Evolutionary conservation across 2,797 vertebrate genomes (phyloP).

Genomic region (Poeciliopsis infans): DNA sequence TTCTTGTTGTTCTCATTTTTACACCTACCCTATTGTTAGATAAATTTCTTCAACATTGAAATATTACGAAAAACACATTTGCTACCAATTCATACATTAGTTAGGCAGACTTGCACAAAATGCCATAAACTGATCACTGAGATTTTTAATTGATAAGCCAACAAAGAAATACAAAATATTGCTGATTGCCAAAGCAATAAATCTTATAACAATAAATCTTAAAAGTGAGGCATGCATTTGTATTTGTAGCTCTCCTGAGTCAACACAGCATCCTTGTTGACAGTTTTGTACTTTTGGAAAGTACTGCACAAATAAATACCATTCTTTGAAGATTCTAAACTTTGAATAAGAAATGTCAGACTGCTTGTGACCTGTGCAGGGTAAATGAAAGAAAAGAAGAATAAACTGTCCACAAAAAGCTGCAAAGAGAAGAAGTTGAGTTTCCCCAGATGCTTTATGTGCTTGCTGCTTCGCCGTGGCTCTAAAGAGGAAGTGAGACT

Average conservation of each 20-base stretch:
- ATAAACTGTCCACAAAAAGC: neutral
- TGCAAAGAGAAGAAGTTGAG: neutral
- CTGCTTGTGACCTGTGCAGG: neutral
- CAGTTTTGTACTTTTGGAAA: neutral
- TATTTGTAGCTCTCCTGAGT: neutral
- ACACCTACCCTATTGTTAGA: neutral
- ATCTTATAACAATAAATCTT: neutral
- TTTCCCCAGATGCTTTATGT: neutral
- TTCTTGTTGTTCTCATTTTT: conserved; percentile 6
- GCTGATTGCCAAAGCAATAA: neutral
- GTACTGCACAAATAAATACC: neutral
- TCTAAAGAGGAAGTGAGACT: conserved; percentile 22
- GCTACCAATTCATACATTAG: neutral
- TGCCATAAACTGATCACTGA: neutral
- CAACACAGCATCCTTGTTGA: neutral
- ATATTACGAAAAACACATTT: neutral
- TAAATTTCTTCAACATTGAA: neutral
- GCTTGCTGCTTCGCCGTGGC: neutral
- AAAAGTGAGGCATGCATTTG: neutral
- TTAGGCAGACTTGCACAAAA: neutral
- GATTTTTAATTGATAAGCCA: neutral
- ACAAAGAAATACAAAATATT: neutral
- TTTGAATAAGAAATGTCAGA: neutral
- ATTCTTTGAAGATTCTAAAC: neutral
- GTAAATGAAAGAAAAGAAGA: neutral